Base-by-base conservation (phyloP, 2,888 invertebrate species). In the Erpobdella octoculata region DNA sequence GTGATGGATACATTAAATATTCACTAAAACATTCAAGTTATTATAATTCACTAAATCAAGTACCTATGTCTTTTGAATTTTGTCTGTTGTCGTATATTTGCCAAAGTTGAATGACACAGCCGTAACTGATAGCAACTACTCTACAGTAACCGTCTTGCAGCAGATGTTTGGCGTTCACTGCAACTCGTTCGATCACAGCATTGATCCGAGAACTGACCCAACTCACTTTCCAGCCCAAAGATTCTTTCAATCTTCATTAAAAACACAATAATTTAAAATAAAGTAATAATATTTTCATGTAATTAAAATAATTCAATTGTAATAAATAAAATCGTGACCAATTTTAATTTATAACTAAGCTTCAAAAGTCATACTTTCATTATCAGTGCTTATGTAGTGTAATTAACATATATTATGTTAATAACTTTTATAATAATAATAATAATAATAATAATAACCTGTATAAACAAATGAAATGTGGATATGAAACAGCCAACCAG, bases 401-500 rank as follows among this genome's bases (percentile, higher is more conserved):
- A n/a, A n/a, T n/a, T n/a, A n/a, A n/a, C n/a, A n/a, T n/a, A n/a
- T n/a, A n/a, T n/a, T n/a, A n/a, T n/a, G n/a, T n/a, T n/a, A n/a
- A n/a, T n/a, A n/a, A n/a, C n/a, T n/a, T n/a, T n/a, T n/a, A n/a
- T 5, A 46, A 46, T 21, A 46, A 46, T 46, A 2, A 1, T n/a
- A n/a, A n/a, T 37, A 64, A 64, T 36, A n/a, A 9, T 25, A 37
- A 38, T 36, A 72, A 80, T 80, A 85, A 91, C 91, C 90, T 89
- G 83, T 93, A 97, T 80, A 95, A 93, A 73, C 92, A 91, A 31
- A 96, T 91, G 85, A 93, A 94, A 84, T 96, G 93, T 72, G 93
- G 90, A 83, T 95, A 96, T 0, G 94, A 95, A 31, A 94, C 93
- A 31, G 92, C 93, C 75, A 98, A 91, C 92, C 95, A 96, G 82